Evolutionary conservation across 2,797 vertebrate species (phyloP).

Genomic region (Arrhamphus sclerolepis): DNA sequence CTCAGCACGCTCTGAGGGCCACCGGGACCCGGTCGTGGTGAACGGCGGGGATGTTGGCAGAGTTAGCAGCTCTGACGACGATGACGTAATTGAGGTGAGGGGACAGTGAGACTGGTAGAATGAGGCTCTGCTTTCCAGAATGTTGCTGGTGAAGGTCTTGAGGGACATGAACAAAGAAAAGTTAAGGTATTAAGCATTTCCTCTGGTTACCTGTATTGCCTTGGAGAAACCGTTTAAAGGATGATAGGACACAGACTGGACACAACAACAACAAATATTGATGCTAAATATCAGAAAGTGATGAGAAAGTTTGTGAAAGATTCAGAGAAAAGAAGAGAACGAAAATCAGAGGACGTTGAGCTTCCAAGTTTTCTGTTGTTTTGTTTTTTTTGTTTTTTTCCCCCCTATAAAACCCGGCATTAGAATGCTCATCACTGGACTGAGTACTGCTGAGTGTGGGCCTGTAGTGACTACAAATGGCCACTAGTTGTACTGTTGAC

Average conservation of each 20-base stretch:
- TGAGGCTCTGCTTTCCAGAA: slow-evolving; percentile 24
- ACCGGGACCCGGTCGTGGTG: slow-evolving; percentile 35
- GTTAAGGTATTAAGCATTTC: slow-evolving; percentile 19
- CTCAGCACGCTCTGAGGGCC: slow-evolving; percentile 45
- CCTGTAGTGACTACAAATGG: slow-evolving; percentile 61
- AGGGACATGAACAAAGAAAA: slow-evolving; percentile 21
- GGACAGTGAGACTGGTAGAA: slow-evolving; percentile 80
- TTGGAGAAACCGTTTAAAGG: slow-evolving; percentile 22
- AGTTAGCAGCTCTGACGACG: slow-evolving; percentile 52
- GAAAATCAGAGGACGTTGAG: slow-evolving; percentile 52
- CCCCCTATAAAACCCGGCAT: slow-evolving; percentile 44
- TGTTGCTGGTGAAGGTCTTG: slow-evolving; percentile 1
- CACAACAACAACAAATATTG: slow-evolving; percentile 47
- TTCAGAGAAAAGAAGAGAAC: slow-evolving; percentile 23
- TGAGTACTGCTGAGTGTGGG: slow-evolving; percentile 56
- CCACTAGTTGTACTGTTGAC: slow-evolving; percentile 65
- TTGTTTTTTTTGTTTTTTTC: too few relatives aligned
- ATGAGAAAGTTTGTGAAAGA: slow-evolving; percentile 31
- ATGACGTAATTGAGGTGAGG: slow-evolving; percentile 85
- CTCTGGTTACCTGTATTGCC: slow-evolving; percentile 30
- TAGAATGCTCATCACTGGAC: slow-evolving; percentile 64
- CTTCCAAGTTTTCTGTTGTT: slow-evolving; percentile 49
- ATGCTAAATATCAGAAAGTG: slow-evolving; percentile 57
- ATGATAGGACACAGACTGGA: slow-evolving; percentile 37
- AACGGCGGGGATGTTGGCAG: slow-evolving; percentile 55